These are phyloP conservation scores for Lobophora halterata DNA, from an alignment of 2,888 invertebrate genomes.

Conservation along the genomic window DNA sequence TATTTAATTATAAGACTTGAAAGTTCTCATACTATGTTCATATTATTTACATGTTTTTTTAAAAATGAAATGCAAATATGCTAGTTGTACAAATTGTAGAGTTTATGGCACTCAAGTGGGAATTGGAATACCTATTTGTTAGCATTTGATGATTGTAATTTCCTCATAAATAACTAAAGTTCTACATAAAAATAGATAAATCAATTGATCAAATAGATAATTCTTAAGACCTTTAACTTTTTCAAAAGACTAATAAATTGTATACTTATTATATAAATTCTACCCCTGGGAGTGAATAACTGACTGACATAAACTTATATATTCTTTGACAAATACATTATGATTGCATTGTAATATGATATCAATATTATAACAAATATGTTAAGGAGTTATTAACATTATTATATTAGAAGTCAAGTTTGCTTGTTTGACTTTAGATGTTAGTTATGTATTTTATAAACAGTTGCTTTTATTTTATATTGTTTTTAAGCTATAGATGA, in stretches of 20 bases:
- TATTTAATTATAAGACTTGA: constrained; percentile 16
- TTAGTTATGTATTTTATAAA: constrained; percentile 38
- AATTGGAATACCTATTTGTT: neutral
- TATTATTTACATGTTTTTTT: constrained; percentile 10
- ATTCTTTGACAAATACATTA: constrained; percentile 27
- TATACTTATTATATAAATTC: neutral
- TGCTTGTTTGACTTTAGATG: constrained; percentile 30
- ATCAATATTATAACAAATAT: constrained; percentile 27
- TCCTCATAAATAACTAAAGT: no score
- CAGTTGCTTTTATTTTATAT: constrained; percentile 56
- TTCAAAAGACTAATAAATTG: constrained; percentile 5
- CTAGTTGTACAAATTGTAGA: neutral
- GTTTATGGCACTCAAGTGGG: constrained; percentile 1
- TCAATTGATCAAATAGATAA: no score
- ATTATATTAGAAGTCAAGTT: constrained; percentile 27
- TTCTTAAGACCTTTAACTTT: no score
- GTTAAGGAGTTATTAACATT: constrained; percentile 28
- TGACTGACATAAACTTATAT: constrained; percentile 28
- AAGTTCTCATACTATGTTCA: constrained; percentile 11
- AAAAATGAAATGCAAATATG: constrained; percentile 6
- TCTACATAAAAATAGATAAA: no score
- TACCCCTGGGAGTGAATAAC: constrained; percentile 29
- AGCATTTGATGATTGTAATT: no score
- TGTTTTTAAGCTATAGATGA: constrained; percentile 50
- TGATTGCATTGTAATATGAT: constrained; percentile 24